Evolutionary conservation across 2,888 invertebrate species (phyloP).

Genomic region (Tipula vernalis): DNA sequence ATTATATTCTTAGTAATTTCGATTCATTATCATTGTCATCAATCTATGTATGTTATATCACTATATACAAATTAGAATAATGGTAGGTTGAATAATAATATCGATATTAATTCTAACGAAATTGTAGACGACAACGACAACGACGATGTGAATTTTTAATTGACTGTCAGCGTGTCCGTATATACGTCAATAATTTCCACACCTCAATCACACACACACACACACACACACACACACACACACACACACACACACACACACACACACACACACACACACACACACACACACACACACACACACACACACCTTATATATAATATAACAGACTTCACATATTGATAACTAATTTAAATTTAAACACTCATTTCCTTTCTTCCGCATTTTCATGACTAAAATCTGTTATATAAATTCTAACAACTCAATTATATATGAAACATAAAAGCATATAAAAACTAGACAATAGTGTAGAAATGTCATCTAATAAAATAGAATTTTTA

Average conservation of each 20-base stretch:
- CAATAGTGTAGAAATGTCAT: not conserved
- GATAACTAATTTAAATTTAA: not conserved
- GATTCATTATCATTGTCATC: not conserved
- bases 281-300: not conserved
- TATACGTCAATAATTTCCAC: not conserved
- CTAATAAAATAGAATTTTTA: not conserved
- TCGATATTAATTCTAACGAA: not conserved
- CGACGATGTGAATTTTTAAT: not conserved
- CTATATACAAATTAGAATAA: not conserved
- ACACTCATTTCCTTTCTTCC: constrained; percentile 4
- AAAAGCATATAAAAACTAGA: not conserved
- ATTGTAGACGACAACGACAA: not conserved
- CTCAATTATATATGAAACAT: not conserved
- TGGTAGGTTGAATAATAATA: not conserved
- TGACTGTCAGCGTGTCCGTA: not conserved
- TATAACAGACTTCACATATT: not conserved
- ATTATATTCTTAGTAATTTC: not conserved
- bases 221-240: not conserved
- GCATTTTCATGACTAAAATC: not conserved
- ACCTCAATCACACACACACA: not conserved
- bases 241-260: not conserved
- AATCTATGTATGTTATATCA: not conserved
- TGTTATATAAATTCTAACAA: not conserved
- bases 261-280: not conserved
- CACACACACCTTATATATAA: not conserved